phyloP scores from a whole-genome alignment of 2,888 invertebrate genomes.

The Poecilobothrus nobilitatus region DNA sequence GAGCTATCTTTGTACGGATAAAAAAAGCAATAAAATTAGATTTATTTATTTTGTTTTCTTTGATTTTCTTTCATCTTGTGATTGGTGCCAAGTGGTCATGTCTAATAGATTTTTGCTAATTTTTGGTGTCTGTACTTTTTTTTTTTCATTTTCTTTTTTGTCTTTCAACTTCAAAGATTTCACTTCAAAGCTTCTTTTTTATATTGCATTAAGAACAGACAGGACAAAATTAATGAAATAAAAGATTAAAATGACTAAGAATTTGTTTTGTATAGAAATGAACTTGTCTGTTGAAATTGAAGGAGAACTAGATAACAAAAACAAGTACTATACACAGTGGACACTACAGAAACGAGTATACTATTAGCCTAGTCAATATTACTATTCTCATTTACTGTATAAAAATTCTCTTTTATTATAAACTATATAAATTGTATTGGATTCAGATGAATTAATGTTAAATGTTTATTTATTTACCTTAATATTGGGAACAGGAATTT shows the following conservation, averaged over 20 bases:
- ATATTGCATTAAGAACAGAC: not conserved
- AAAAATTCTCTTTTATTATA: too few species aligned
- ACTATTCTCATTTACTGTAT: too few species aligned
- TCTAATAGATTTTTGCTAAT: not conserved
- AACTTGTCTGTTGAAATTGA: not conserved
- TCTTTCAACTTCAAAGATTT: too few species aligned
- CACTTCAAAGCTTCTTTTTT: not conserved
- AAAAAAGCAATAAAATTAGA: not conserved
- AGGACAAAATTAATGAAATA: not conserved
- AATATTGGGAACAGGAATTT: not conserved
- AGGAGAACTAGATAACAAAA: too few species aligned
- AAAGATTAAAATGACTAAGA: not conserved
- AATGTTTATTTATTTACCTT: not conserved
- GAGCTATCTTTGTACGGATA: too few species aligned
- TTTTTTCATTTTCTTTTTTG: too few species aligned
- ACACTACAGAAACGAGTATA: too few species aligned
- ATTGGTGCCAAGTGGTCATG: slow-evolving; percentile 1
- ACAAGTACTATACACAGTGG: too few species aligned
- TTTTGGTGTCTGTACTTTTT: too few species aligned
- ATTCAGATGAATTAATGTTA: not conserved
- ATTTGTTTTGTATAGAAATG: not conserved
- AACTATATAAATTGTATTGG: too few species aligned
- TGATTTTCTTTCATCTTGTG: not conserved
- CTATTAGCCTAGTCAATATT: too few species aligned
- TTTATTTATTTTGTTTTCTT: not conserved